phyloP scores from a whole-genome alignment of 2,797 vertebrate species.

The Pteropus rufus region DNA sequence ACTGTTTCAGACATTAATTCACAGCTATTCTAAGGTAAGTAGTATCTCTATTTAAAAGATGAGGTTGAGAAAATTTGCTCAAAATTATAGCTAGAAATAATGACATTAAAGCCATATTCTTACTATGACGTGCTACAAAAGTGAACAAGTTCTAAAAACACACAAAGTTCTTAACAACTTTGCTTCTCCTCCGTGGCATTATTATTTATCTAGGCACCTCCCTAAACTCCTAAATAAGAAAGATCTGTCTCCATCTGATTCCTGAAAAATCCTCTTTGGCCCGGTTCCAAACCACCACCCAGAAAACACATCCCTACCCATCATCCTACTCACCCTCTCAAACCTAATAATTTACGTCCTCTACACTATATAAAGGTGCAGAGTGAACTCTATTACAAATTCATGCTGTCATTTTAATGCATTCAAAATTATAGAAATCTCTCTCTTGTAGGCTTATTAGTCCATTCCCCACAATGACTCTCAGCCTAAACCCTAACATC shows the following conservation, averaged over 20 bases:
- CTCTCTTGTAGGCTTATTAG: background rate
- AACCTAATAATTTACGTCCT: background rate
- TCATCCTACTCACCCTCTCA: background rate
- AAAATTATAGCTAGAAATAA: slow-evolving; percentile 37
- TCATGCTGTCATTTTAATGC: background rate
- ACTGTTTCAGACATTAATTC: slow-evolving; percentile 25
- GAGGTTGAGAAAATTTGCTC: slow-evolving; percentile 10
- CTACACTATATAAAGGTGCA: background rate
- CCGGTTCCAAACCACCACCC: background rate
- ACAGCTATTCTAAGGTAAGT: background rate
- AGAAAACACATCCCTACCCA: background rate
- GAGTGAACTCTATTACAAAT: background rate
- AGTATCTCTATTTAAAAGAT: background rate
- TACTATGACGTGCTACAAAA: background rate
- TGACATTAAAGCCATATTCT: background rate
- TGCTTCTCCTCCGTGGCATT: background rate
- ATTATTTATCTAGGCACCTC: background rate
- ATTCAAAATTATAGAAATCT: background rate
- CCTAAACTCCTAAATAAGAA: background rate
- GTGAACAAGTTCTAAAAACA: background rate
- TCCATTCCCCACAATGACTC: background rate
- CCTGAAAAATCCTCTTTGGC: background rate
- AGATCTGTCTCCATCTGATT: background rate
- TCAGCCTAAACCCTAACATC: background rate
- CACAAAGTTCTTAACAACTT: background rate